Conservation (phyloP, 2,888 invertebrate species). For the Ophion ventricosus region DNA sequence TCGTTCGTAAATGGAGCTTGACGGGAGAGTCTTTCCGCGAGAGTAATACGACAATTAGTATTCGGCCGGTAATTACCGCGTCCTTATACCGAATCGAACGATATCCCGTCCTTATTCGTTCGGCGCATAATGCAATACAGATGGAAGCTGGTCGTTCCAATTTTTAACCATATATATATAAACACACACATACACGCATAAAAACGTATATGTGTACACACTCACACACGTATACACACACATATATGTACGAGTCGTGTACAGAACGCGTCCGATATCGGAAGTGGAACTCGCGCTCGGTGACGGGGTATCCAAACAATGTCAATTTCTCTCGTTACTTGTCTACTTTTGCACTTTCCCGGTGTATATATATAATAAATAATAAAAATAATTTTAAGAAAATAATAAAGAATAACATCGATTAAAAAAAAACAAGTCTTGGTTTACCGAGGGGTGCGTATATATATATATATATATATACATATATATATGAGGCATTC, state of each 20-base stretch:
- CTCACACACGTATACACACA: neutral
- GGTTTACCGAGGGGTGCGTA: too few relatives aligned
- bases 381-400: neutral
- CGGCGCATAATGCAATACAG: neutral
- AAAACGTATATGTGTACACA: neutral
- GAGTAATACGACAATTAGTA: conserved; percentile 26
- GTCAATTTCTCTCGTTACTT: conserved; percentile 58
- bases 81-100: conserved; percentile 13
- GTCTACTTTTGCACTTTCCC: conserved; percentile 50
- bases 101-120: conserved; percentile 5
- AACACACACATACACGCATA: neutral
- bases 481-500: too few relatives aligned
- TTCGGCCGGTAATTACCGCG: conserved; percentile 35
- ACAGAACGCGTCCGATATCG: conserved; percentile 30
- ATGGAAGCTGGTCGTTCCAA: conserved; percentile 24
- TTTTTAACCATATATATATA: conserved; percentile 6
- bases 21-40: neutral
- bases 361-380: neutral
- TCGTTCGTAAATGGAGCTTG: conserved; percentile 54
- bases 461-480: too few relatives aligned
- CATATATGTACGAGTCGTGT: neutral
- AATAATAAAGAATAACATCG: too few relatives aligned
- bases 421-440: neutral
- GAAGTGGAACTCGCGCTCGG: conserved; percentile 55
- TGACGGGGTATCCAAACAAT: conserved; percentile 47